These are phyloP conservation scores for Colletes latitarsis DNA, from an alignment of 1,140 invertebrate genomes.

Conservation along the genomic window DNA sequence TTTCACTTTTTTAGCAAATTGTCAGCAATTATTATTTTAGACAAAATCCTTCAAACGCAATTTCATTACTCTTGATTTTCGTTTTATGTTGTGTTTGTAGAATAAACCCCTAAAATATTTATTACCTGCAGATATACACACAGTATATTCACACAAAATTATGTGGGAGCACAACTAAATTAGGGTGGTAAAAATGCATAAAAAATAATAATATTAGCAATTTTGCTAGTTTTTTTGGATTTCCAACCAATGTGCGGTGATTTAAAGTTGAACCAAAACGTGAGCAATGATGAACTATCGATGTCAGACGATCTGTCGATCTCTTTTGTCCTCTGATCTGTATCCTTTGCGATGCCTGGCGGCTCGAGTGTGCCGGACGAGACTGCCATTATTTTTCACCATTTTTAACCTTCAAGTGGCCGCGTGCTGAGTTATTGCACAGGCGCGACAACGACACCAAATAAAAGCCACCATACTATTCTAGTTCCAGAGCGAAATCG, in stretches of 20 bases:
- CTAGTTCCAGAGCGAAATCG: slow-evolving; percentile 1
- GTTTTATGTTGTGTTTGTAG: too few relatives aligned
- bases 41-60: too few relatives aligned
- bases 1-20: too few relatives aligned
- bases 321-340: neutral
- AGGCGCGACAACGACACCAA: neutral
- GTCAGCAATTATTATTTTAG: too few relatives aligned
- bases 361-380: neutral
- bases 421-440: slow-evolving; percentile 11
- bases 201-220: too few relatives aligned
- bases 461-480: slow-evolving; percentile 14
- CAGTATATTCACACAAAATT: too few relatives aligned
- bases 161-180: too few relatives aligned
- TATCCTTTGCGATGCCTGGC: neutral
- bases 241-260: slow-evolving; percentile 3
- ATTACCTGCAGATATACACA: too few relatives aligned
- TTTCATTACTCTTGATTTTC: too few relatives aligned
- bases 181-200: too few relatives aligned
- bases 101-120: too few relatives aligned
- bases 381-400: slow-evolving; percentile 46
- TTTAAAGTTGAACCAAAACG: slow-evolving; percentile 38
- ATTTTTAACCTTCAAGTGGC: slow-evolving; percentile 33
- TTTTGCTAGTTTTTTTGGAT: too few relatives aligned
- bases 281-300: slow-evolving; percentile 39
- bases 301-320: slow-evolving; percentile 19